Evolutionary conservation across 2,113 vertebrate species (phyloP).

Genomic region (Paedocypris sp.): DNA sequence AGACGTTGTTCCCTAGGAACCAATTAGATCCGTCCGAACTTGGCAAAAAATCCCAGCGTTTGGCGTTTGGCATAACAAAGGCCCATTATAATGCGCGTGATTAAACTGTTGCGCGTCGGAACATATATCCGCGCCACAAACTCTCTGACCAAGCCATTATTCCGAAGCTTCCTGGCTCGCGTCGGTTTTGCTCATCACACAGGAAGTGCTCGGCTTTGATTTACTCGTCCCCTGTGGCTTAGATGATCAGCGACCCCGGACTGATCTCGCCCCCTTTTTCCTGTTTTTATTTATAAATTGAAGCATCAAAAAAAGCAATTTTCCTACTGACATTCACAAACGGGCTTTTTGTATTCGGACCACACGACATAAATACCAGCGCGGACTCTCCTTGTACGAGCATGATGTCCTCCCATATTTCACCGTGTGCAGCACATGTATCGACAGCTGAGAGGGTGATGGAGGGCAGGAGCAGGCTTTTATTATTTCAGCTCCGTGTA

Average conservation of each 20-base stretch:
- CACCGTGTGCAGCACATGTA: conserved; percentile 4
- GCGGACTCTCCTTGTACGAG: conserved; percentile 7
- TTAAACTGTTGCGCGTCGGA: too few species aligned
- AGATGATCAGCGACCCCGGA: conserved; percentile 5
- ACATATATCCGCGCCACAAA: too few species aligned
- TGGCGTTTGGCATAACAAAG: too few species aligned
- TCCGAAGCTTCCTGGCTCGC: too few species aligned
- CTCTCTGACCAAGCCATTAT: too few species aligned
- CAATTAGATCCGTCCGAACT: too few species aligned
- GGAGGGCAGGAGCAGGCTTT: background rate
- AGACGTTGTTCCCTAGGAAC: too few species aligned
- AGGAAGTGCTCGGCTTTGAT: conserved; percentile 7
- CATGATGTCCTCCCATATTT: conserved; percentile 18
- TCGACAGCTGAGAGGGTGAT: conserved; percentile 17
- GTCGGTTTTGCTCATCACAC: too few species aligned
- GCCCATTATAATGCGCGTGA: too few species aligned
- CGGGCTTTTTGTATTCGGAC: conserved; percentile 19
- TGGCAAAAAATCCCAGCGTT: too few species aligned
- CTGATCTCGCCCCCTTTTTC: conserved; percentile 12
- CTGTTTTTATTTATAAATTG: conserved; percentile 16
- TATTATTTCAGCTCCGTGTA: conserved; percentile 51
- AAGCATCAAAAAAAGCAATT: conserved; percentile 23
- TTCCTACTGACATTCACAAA: conserved; percentile 20
- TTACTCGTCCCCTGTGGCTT: background rate
- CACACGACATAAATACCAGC: conserved; percentile 16